These are phyloP conservation scores for Ia io DNA, from an alignment of 2,113 vertebrate species.

Conservation along the genomic window DNA sequence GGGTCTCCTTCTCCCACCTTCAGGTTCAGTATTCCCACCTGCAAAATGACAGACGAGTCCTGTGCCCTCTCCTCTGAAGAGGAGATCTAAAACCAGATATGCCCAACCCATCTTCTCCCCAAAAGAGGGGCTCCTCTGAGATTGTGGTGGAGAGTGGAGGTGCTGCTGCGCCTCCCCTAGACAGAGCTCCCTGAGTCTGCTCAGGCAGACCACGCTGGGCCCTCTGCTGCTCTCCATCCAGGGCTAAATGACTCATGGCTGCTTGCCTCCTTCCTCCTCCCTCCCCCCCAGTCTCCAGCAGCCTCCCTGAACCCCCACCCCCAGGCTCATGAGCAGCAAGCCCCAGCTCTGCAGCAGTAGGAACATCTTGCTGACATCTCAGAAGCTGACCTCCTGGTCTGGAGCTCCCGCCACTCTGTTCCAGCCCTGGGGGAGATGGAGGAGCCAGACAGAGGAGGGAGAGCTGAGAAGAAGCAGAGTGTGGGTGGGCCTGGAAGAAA, in stretches of 20 bases:
- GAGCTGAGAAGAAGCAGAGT: background rate
- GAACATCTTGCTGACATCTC: background rate
- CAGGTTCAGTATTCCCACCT: background rate
- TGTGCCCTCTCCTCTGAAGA: background rate
- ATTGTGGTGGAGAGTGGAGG: background rate
- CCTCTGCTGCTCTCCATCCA: background rate
- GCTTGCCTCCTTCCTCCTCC: background rate
- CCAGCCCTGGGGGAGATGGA: background rate
- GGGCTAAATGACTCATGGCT: constrained; percentile 35
- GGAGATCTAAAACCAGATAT: background rate
- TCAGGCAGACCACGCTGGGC: background rate
- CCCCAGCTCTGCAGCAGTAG: background rate
- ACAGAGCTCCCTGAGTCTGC: background rate
- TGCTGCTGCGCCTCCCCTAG: background rate
- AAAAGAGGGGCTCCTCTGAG: background rate
- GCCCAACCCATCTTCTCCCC: background rate
- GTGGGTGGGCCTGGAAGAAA: background rate
- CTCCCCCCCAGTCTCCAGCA: background rate
- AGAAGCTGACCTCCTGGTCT: constrained; percentile 20
- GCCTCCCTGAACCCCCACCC: background rate
- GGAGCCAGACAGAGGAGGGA: background rate
- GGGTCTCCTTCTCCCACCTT: background rate
- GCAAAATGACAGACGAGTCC: background rate
- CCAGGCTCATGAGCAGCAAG: background rate
- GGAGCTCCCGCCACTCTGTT: background rate